Conservation (phyloP, 2,113 vertebrate genomes). For the Cyprinodon brontotheroides region DNA sequence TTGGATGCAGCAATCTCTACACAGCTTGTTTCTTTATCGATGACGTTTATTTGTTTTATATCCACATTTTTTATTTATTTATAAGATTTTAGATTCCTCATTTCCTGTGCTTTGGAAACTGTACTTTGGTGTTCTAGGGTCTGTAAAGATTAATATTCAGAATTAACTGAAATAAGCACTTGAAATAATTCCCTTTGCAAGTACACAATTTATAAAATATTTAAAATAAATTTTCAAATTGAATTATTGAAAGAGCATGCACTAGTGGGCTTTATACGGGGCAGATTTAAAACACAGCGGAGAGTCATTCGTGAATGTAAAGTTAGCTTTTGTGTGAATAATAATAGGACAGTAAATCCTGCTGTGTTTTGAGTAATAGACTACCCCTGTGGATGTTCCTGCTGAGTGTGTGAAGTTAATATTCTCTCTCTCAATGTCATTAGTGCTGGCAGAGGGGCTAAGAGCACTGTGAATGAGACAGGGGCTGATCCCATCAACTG, state of each 20-base stretch:
- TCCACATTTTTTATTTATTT: background rate
- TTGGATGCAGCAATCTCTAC: background rate
- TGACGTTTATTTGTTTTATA: background rate
- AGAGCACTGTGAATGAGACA: slow-evolving; percentile 95
- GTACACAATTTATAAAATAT: background rate
- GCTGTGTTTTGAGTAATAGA: slow-evolving; percentile 88
- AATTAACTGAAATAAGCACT: background rate
- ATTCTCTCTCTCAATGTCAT: slow-evolving; percentile 99
- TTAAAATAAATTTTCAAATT: background rate
- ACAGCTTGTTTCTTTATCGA: too few species aligned
- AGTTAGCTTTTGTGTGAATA: slow-evolving; percentile 35
- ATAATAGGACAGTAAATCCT: slow-evolving; percentile 45
- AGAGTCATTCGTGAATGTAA: slow-evolving; percentile 44
- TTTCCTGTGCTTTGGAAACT: background rate
- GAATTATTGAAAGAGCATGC: background rate
- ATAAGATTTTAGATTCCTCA: background rate
- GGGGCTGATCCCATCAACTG: slow-evolving; percentile 94
- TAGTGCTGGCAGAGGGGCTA: slow-evolving; percentile 92
- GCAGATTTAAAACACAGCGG: background rate
- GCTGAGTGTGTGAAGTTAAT: slow-evolving; percentile 96
- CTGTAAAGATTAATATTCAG: background rate
- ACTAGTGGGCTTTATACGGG: background rate
- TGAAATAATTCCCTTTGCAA: background rate
- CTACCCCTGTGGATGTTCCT: slow-evolving; percentile 89
- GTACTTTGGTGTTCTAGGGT: too few species aligned